phyloP scores from a whole-genome alignment of 2,888 invertebrate genomes.

The Cheilosia variabilis region DNA sequence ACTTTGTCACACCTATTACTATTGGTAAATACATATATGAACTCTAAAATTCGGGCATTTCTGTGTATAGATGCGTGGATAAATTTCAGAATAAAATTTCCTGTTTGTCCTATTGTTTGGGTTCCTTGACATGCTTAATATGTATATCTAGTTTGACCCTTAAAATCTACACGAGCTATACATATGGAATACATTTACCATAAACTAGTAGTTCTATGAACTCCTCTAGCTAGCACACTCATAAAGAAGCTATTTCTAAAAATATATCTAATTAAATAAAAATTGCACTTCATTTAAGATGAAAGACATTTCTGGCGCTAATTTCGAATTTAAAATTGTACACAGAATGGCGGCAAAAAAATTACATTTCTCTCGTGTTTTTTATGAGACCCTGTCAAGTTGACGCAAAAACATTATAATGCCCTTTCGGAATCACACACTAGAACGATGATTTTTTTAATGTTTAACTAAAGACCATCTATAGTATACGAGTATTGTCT shows the following conservation, averaged over 20 bases:
- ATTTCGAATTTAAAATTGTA: constrained; percentile 8
- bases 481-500: constrained; percentile 21
- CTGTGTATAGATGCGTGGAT: too few relatives aligned
- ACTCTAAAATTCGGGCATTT: too few relatives aligned
- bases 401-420: constrained; percentile 50
- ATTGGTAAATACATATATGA: too few relatives aligned
- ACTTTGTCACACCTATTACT: too few relatives aligned
- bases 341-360: constrained; percentile 41
- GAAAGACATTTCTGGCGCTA: constrained; percentile 46
- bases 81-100: too few relatives aligned
- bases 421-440: constrained; percentile 47
- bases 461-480: constrained; percentile 51
- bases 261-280: constrained; percentile 3
- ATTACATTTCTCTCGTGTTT: constrained; percentile 60
- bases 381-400: constrained; percentile 52
- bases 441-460: constrained; percentile 51
- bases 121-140: too few relatives aligned
- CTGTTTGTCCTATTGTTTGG: too few relatives aligned
- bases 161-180: constrained; percentile 64
- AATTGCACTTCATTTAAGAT: constrained; percentile 11
- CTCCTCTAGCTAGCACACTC: background rate
- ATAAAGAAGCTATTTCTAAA: background rate
- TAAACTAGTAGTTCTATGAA: background rate
- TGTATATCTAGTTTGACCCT: constrained; percentile 41
- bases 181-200: constrained; percentile 2